Evolutionary conservation across 2,888 invertebrate species (phyloP), one percentile per base, ranked within the genome.

Genomic region (Parochlus steinenii): DNA sequence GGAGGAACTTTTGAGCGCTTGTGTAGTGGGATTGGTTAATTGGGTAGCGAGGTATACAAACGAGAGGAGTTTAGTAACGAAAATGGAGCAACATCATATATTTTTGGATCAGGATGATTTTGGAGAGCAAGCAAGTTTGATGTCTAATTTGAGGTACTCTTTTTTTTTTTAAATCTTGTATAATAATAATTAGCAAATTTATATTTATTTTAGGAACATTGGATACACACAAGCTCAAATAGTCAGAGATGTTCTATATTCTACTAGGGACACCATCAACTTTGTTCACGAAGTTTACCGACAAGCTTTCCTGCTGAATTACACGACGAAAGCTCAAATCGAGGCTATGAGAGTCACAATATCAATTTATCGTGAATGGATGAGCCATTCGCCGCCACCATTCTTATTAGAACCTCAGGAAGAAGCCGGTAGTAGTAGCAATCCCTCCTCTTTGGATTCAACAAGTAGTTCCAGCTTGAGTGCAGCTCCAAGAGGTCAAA

Each of bases 321-420:
- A 92, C 56, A 54, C 56, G 11, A 52, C 58, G 8, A 58, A 57
- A 42, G 69, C 74, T 3, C 86, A 90, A 55, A 81, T 87, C 10
- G 75, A 78, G 41, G 86, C 92, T 5, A 80, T 87, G 40, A 65
- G 87, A 30, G 76, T 83, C 48, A 86, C 90, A 26, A 86, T 95
- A 45, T 74, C 80, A 27, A 80, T 92, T 4, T 95, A 95, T 55
- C 83, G 87, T 55, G 92, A 95, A 57, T 85, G 95, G 80, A 90
- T 95, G 62, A 86, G 86, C 51, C 75, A 79, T 62, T 82, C 77
- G 6, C 53, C 54, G 15, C 66, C 83, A 38, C 74, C 79, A 0
- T 89, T 89, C 53, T 69, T 87, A 54, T 56, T 85, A 45, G 77
- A 77, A 50, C 67, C 69, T 5, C n/a, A n/a, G n/a, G n/a, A n/a